Percentiles rank a stretch among this genome's conserved stretches.
These are phyloP conservation scores for Phylloscopus whistleri DNA, from an alignment of 2,113 vertebrate species.

Conservation along the genomic window DNA sequence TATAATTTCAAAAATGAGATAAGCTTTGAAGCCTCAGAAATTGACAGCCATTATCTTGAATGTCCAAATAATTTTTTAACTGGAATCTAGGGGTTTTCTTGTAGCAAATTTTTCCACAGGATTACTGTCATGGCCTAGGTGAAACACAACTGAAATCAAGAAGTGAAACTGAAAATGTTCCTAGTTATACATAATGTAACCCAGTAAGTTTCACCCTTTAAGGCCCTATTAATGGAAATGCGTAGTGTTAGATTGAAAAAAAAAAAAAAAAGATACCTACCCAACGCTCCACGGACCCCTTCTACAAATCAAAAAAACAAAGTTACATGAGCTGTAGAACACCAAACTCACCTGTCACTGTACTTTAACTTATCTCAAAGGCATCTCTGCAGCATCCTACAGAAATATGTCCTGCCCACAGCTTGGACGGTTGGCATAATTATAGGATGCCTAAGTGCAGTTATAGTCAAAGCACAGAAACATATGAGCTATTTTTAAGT, in stretches of 20 bases:
- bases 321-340: constrained; percentile 51
- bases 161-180: constrained; percentile 11
- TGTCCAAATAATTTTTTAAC: neutral
- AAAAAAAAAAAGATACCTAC: constrained; percentile 41
- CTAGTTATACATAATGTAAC: constrained; percentile 14
- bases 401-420: neutral
- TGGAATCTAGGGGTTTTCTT: neutral
- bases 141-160: constrained; percentile 53
- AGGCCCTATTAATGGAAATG: constrained; percentile 47
- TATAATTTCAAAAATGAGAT: neutral
- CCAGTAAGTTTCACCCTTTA: constrained; percentile 35
- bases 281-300: constrained; percentile 63
- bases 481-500: neutral
- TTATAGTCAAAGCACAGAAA: neutral
- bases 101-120: neutral
- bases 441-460: neutral
- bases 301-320: constrained; percentile 69
- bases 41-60: constrained; percentile 26
- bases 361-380: constrained; percentile 3
- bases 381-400: neutral
- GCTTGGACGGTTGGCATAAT: neutral
- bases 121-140: constrained; percentile 34
- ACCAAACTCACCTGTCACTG: constrained; percentile 46
- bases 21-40: constrained; percentile 34
- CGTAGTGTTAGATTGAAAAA: neutral